Conservation (phyloP, 2,113 vertebrate genomes). For the Dendropsophus ebraccatus region DNA sequence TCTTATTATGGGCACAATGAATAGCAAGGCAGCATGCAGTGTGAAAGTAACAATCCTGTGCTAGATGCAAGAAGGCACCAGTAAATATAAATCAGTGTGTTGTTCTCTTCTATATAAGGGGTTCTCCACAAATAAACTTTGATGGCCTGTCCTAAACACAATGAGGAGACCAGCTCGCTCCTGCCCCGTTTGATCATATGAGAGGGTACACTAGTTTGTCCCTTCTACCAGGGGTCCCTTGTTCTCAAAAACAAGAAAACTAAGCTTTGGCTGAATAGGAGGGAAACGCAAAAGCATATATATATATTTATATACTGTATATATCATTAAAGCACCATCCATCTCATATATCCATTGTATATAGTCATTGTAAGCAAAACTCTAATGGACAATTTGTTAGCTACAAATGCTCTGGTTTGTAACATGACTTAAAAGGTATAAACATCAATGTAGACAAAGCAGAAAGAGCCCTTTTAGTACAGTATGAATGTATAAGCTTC, state of each 20-base stretch:
- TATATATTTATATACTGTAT: too few species aligned
- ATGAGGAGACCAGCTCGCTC: too few species aligned
- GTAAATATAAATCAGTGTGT: too few species aligned
- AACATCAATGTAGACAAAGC: not conserved
- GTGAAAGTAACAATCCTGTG: slow-evolving; percentile 14
- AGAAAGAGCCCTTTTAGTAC: not conserved
- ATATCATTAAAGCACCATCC: not conserved
- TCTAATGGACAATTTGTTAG: not conserved
- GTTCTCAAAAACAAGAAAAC: too few species aligned
- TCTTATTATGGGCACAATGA: not conserved
- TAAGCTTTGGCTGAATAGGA: not conserved
- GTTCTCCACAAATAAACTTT: too few species aligned
- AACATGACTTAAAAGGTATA: not conserved
- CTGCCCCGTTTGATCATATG: not conserved
- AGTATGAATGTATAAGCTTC: not conserved
- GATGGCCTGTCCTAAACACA: too few species aligned
- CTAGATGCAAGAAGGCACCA: not conserved
- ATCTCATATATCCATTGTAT: not conserved
- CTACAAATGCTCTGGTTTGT: not conserved
- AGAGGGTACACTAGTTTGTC: too few species aligned
- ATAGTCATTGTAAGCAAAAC: not conserved
- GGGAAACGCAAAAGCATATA: not conserved
- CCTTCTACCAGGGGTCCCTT: too few species aligned
- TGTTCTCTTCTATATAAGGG: not conserved
- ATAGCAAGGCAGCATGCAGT: not conserved